phyloP scores from a whole-genome alignment of 2,888 invertebrate genomes.

The Anodontia alba region DNA sequence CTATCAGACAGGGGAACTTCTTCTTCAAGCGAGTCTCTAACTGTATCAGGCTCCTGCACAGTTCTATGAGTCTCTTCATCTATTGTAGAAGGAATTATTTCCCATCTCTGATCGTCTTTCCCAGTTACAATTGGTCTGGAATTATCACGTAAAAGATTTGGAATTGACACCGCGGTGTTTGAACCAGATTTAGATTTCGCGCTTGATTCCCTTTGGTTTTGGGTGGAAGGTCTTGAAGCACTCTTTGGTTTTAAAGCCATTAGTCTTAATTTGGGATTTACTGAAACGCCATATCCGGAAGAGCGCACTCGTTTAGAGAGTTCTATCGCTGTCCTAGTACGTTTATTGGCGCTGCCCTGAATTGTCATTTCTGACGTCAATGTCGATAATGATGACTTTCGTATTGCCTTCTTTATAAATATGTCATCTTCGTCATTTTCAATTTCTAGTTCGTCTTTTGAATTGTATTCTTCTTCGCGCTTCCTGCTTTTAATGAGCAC shows the following conservation, averaged over 20 bases:
- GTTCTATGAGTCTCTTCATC: slow-evolving; percentile 27
- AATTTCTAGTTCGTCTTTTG: background rate
- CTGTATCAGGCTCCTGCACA: background rate
- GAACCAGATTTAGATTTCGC: slow-evolving; percentile 45
- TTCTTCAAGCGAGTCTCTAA: slow-evolving; percentile 27
- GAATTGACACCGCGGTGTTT: background rate
- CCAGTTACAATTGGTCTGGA: slow-evolving; percentile 17
- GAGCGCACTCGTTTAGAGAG: slow-evolving; percentile 47
- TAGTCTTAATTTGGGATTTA: slow-evolving; percentile 47
- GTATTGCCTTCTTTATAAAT: background rate
- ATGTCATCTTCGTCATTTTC: background rate
- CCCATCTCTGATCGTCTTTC: slow-evolving; percentile 35
- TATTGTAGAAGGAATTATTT: slow-evolving; percentile 35
- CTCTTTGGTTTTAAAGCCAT: slow-evolving; percentile 53
- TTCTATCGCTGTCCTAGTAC: slow-evolving; percentile 24
- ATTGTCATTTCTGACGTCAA: slow-evolving; percentile 9
- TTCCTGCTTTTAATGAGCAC: background rate
- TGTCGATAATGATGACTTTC: background rate
- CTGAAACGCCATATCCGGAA: slow-evolving; percentile 54
- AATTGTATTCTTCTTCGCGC: background rate
- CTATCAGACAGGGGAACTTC: slow-evolving; percentile 45
- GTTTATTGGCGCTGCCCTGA: background rate
- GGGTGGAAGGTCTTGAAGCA: slow-evolving; percentile 26
- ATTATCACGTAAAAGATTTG: slow-evolving; percentile 22
- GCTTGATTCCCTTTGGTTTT: slow-evolving; percentile 40